A percentile compares a stretch with the other conserved stretches of the same genome.
These are phyloP conservation scores for Cynopterus brachyotis DNA, from an alignment of 2,113 vertebrate genomes.

Conservation along the genomic window DNA sequence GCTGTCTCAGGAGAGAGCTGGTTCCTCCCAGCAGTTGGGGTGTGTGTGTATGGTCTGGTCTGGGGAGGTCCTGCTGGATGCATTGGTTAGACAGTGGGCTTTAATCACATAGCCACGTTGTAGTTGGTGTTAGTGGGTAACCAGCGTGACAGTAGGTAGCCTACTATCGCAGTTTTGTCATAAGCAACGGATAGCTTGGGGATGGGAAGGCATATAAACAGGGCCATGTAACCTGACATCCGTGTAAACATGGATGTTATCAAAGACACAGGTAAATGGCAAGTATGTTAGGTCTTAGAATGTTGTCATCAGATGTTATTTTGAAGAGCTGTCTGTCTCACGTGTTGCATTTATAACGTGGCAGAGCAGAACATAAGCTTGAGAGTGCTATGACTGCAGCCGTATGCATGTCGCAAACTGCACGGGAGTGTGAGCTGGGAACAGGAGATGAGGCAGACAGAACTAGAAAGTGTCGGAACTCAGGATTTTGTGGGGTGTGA, in stretches of 20 bases:
- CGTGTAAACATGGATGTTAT: neutral
- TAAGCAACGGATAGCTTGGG: no score
- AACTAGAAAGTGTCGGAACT: neutral
- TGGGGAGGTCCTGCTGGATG: accelerated
- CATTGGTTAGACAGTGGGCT: accelerated
- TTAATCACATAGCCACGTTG: accelerated
- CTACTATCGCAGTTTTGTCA: accelerated
- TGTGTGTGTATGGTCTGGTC: neutral
- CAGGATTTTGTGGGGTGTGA: no score
- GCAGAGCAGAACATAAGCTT: accelerated
- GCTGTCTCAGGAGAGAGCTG: neutral
- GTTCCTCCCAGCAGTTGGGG: neutral
- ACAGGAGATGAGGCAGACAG: neutral
- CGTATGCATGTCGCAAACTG: accelerated
- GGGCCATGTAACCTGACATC: no score
- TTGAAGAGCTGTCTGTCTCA: neutral
- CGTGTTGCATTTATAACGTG: accelerated
- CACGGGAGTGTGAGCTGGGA: neutral
- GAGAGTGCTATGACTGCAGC: accelerated
- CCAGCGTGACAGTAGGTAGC: neutral
- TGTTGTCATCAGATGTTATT: neutral
- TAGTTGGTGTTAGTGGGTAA: neutral
- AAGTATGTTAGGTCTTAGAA: neutral
- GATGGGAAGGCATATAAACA: neutral
- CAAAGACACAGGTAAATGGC: neutral